These are phyloP conservation scores for Pelecanus crispus DNA, from an alignment of 2,113 vertebrate genomes.

Conservation along the genomic window DNA sequence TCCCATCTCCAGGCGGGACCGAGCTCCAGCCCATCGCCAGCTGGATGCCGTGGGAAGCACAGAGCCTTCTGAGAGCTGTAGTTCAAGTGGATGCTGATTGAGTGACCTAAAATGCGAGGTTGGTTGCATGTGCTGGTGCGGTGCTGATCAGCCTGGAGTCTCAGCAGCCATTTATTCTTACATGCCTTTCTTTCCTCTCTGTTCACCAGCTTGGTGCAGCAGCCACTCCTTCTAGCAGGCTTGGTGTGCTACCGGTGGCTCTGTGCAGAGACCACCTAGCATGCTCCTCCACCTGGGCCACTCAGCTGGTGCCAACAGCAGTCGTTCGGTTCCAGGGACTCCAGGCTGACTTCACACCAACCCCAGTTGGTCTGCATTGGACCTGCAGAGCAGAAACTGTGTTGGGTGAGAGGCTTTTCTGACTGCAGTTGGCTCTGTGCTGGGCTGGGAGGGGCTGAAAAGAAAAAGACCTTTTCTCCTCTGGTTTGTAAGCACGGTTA, in stretches of 20 bases:
- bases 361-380: too few species aligned
- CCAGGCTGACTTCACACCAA: not conserved
- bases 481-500: not conserved
- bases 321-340: not conserved
- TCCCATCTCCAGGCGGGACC: not conserved
- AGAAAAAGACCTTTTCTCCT: not conserved
- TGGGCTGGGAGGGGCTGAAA: not conserved
- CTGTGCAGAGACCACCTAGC: not conserved
- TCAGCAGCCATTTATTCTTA: not conserved
- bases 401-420: slow-evolving; percentile 31
- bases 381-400: not conserved
- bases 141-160: not conserved
- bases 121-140: not conserved
- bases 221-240: not conserved
- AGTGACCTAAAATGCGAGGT: not conserved
- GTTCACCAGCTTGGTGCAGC: not conserved
- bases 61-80: not conserved
- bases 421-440: not conserved
- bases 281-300: not conserved
- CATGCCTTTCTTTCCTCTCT: not conserved
- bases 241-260: not conserved
- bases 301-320: not conserved
- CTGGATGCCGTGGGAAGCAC: not conserved
- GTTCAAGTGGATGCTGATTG: not conserved
- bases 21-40: not conserved